Conservation (phyloP, 2,113 vertebrate genomes). For the Corythaeola cristata region DNA sequence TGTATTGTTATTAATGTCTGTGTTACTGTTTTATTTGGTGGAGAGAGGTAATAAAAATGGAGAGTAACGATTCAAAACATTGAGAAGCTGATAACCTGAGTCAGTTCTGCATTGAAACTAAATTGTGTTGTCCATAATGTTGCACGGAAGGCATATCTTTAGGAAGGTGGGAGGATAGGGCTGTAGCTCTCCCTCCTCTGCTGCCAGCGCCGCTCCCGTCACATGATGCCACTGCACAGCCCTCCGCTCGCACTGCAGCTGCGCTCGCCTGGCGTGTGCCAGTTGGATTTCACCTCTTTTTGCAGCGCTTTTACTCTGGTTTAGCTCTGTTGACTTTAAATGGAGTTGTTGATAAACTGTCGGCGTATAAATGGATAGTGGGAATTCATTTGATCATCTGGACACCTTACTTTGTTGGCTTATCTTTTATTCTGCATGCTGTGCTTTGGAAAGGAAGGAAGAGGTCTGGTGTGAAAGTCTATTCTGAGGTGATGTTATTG, state of each 20-base stretch:
- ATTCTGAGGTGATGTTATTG: neutral
- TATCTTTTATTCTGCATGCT: neutral
- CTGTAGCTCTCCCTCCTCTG: neutral
- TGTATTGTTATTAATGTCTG: neutral
- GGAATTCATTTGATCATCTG: neutral
- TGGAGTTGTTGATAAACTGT: neutral
- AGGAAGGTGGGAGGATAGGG: neutral
- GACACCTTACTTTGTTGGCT: neutral
- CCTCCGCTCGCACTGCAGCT: slow-evolving; percentile 7
- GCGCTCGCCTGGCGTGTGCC: neutral
- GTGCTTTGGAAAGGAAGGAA: neutral
- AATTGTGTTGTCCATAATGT: fast-evolving
- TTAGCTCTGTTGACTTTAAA: neutral
- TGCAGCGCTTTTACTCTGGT: neutral
- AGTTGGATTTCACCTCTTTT: neutral
- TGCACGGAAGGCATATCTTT: neutral
- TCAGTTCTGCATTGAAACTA: fast-evolving
- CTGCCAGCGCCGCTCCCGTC: neutral
- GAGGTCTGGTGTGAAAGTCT: neutral
- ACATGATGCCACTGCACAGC: slow-evolving; percentile 21
- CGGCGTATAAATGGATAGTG: neutral
- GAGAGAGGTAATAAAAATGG: neutral
- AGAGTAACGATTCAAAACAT: neutral
- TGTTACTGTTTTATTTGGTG: neutral
- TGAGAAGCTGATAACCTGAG: neutral